Percentiles rank a stretch among this genome's conserved stretches.
Conservation (phyloP, 2,797 vertebrate species). For the Myripristis murdjan region DNA sequence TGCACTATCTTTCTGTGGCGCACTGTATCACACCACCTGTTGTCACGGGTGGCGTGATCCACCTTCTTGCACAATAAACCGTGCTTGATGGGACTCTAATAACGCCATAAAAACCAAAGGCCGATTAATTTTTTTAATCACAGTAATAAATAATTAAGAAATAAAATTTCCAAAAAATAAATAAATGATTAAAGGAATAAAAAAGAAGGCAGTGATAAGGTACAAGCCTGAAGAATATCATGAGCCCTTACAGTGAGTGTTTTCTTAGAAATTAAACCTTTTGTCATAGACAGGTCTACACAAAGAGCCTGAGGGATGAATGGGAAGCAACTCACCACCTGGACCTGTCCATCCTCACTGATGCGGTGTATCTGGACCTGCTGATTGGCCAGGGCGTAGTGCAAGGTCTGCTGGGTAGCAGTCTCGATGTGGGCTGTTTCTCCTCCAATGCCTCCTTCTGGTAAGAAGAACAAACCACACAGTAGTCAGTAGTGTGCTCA, state of each 20-base stretch:
- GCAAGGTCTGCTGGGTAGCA: constrained; percentile 92
- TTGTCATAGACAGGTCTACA: not conserved
- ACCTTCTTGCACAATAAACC: constrained; percentile 3
- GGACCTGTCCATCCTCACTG: constrained; percentile 97
- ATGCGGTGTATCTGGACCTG: constrained; percentile 98
- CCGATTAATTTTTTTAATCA: too few species aligned
- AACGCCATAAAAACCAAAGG: not conserved
- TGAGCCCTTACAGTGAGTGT: not conserved
- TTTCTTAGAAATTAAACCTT: not conserved
- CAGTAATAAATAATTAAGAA: constrained; percentile 1
- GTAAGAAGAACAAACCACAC: constrained; percentile 46
- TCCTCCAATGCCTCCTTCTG: constrained; percentile 90
- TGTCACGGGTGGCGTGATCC: constrained; percentile 32
- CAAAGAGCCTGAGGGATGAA: not conserved
- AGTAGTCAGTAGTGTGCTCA: not conserved
- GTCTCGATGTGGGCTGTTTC: constrained; percentile 89
- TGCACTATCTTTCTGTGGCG: constrained; percentile 31
- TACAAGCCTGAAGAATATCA: not conserved
- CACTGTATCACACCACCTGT: constrained; percentile 4
- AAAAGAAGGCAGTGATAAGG: not conserved
- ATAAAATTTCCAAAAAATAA: not conserved
- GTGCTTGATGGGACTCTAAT: constrained; percentile 11
- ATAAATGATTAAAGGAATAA: not conserved
- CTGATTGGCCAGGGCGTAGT: constrained; percentile 94
- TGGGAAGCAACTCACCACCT: constrained; percentile 91